Conservation (phyloP, 2,113 vertebrate genomes). For the Antennarius striatus region DNA sequence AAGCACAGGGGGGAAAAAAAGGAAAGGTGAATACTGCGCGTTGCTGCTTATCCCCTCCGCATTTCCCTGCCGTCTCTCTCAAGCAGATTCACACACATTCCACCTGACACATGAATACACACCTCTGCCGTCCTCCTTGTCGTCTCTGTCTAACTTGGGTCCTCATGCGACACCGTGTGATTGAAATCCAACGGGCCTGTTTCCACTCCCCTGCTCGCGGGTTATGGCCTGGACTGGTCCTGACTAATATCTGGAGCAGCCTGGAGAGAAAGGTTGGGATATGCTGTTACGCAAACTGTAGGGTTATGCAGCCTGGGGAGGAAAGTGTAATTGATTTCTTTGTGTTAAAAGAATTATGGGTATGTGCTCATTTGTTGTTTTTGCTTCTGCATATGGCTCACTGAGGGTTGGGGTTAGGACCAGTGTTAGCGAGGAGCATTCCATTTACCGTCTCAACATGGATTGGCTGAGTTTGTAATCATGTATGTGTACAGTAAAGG, state of each 20-base stretch:
- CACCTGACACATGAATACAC: slow-evolving; percentile 31
- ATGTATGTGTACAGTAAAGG: slow-evolving; percentile 41
- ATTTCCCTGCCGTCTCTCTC: slow-evolving; percentile 36
- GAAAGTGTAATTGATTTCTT: slow-evolving; percentile 8
- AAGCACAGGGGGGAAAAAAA: neutral
- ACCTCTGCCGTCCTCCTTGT: slow-evolving; percentile 45
- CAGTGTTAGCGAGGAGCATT: neutral
- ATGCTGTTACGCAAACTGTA: slow-evolving; percentile 14
- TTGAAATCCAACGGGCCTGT: slow-evolving; percentile 46
- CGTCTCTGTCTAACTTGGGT: slow-evolving; percentile 34
- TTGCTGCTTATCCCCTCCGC: slow-evolving; percentile 1
- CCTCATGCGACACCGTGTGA: slow-evolving; percentile 51
- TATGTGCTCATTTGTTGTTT: neutral
- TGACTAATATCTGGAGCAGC: slow-evolving; percentile 49
- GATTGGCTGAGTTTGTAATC: slow-evolving; percentile 1
- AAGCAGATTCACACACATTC: slow-evolving; percentile 24
- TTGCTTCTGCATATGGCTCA: neutral
- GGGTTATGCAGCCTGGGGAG: slow-evolving; percentile 4
- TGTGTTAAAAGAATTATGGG: neutral
- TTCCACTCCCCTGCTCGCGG: slow-evolving; percentile 30
- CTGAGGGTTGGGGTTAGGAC: neutral
- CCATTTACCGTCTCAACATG: neutral
- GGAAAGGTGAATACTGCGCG: slow-evolving; percentile 8
- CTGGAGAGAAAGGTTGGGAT: slow-evolving; percentile 31
- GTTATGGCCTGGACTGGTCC: slow-evolving; percentile 37